Percentiles rank a stretch among this genome's conserved stretches.
These are phyloP conservation scores for Gila robusta DNA, from an alignment of 2,797 vertebrate genomes.

Conservation along the genomic window DNA sequence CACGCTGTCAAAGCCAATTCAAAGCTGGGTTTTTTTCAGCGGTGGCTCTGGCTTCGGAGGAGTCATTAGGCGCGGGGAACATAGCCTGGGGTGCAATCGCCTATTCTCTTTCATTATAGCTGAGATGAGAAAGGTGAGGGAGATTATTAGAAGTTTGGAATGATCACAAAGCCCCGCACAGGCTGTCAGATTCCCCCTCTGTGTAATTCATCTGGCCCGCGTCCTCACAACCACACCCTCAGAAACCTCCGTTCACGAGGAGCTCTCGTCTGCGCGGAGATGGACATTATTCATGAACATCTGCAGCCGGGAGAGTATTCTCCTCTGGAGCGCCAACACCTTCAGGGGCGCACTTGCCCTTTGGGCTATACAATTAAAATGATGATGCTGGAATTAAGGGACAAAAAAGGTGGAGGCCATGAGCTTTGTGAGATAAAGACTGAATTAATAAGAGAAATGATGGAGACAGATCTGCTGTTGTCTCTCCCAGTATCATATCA, in stretches of 20 bases:
- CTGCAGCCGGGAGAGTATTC: conserved; percentile 94
- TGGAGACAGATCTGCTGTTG: background rate
- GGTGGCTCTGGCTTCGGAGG: conserved; percentile 82
- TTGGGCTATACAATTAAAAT: conserved; percentile 94
- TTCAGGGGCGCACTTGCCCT: conserved; percentile 87
- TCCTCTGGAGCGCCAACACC: conserved; percentile 79
- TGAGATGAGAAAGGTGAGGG: conserved; percentile 99
- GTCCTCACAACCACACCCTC: conserved; percentile 17
- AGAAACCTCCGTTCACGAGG: conserved; percentile 1
- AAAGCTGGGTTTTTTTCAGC: conserved; percentile 85
- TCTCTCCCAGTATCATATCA: background rate
- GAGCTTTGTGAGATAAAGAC: background rate
- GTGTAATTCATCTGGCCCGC: conserved; percentile 96
- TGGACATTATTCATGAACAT: conserved; percentile 99
- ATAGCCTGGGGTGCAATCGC: conserved; percentile 99
- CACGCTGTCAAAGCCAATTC: conserved; percentile 98
- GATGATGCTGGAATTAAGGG: conserved; percentile 81
- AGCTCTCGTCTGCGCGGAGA: conserved; percentile 77
- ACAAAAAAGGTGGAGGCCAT: conserved; percentile 47
- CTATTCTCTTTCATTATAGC: conserved; percentile 99
- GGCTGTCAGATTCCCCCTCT: conserved; percentile 99
- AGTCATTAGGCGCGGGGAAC: conserved; percentile 88
- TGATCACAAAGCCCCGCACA: conserved; percentile 99
- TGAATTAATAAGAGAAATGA: conserved; percentile 6
- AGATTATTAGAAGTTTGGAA: conserved; percentile 99